Percentiles rank a stretch among this genome's conserved stretches.
Evolutionary conservation across 2,888 invertebrate genomes (phyloP).

Genomic region (Torymus aiolomorphi): DNA sequence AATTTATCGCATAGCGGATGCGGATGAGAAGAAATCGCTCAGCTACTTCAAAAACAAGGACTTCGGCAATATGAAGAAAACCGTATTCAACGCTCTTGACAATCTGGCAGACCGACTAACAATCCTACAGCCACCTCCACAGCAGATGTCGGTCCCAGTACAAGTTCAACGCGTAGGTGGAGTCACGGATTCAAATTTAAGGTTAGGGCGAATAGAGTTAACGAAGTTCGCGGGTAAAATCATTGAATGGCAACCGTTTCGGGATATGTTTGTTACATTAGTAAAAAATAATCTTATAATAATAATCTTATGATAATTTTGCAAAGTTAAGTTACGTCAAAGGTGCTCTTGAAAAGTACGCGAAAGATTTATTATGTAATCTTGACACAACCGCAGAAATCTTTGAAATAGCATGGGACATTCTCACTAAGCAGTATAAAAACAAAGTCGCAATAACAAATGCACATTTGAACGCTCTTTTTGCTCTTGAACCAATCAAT

Average conservation of each 20-base stretch:
- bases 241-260: not conserved
- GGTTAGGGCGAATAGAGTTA: not conserved
- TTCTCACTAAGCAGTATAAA: too few species aligned
- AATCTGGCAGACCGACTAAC: not conserved
- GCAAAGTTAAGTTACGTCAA: too few species aligned
- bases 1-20: too few species aligned
- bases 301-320: not conserved
- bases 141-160: too few species aligned
- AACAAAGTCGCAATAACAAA: not conserved
- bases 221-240: not conserved
- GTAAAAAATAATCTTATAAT: constrained; percentile 1
- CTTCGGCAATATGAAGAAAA: too few species aligned
- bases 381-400: not conserved
- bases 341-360: too few species aligned
- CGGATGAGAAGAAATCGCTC: too few species aligned
- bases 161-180: not conserved
- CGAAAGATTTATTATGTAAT: not conserved
- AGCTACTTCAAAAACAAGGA: too few species aligned
- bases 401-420: not conserved
- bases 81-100: too few species aligned
- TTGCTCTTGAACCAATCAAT: too few species aligned
- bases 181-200: not conserved
- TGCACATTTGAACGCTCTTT: too few species aligned
- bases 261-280: not conserved
- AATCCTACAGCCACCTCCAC: not conserved